These are phyloP conservation scores for Acrobeloides nanus DNA, from an alignment of 2,888 invertebrate species.

Conservation along the genomic window DNA sequence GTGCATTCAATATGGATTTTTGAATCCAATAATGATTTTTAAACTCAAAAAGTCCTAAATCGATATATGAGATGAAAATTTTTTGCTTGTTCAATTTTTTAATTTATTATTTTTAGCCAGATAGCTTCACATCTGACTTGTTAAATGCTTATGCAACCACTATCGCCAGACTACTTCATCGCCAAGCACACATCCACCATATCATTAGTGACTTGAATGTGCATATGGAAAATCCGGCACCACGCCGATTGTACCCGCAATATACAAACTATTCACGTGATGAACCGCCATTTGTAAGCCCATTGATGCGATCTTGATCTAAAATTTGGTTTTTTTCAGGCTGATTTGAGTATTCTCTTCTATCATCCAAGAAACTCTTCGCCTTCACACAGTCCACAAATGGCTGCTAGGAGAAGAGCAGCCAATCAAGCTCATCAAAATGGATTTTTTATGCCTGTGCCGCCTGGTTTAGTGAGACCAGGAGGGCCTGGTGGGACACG, in stretches of 20 bases:
- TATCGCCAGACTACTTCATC: constrained; percentile 11
- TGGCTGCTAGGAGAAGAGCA: no score
- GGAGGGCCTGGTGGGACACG: no score
- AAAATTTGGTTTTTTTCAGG: background rate
- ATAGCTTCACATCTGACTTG: constrained; percentile 11
- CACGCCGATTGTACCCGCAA: constrained; percentile 10
- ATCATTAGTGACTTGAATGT: constrained; percentile 9
- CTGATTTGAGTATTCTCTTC: constrained; percentile 13
- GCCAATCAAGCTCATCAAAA: no score
- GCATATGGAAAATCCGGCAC: constrained; percentile 9
- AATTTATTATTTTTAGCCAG: constrained; percentile 1
- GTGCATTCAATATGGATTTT: no score
- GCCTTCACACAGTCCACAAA: no score
- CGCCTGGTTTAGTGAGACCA: no score
- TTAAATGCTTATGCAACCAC: constrained; percentile 12
- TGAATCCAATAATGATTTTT: no score
- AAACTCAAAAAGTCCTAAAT: no score
- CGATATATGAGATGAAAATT: no score
- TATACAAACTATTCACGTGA: constrained; percentile 8
- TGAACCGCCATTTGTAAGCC: constrained; percentile 7
- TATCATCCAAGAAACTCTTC: constrained; percentile 11
- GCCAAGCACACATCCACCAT: constrained; percentile 9
- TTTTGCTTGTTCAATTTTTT: no score
- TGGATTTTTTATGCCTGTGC: no score
- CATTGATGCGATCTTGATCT: background rate